Evolutionary conservation across 2,113 vertebrate species (phyloP).

Genomic region (Hylia prasina): DNA sequence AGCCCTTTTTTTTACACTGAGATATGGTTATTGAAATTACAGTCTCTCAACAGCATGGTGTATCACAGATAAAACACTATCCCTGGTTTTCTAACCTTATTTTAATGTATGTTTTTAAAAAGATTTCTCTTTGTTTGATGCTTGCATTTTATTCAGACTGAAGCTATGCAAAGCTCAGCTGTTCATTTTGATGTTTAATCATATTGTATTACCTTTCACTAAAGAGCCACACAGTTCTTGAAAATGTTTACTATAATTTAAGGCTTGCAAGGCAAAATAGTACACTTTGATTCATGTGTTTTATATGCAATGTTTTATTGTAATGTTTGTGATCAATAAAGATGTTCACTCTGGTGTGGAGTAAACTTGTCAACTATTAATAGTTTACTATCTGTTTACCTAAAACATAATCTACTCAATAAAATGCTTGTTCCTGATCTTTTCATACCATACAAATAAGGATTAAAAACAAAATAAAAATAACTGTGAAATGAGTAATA

Average conservation of each 20-base stretch:
- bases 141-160: background rate
- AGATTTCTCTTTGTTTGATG: background rate
- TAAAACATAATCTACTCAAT: slow-evolving; percentile 46
- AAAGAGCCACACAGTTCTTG: slow-evolving; percentile 1
- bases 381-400: slow-evolving; percentile 39
- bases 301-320: slow-evolving; percentile 49
- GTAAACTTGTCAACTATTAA: slow-evolving; percentile 61
- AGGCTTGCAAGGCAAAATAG: slow-evolving; percentile 10
- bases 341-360: slow-evolving; percentile 23
- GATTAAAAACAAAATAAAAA: background rate
- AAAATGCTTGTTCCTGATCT: background rate
- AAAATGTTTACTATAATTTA: slow-evolving; percentile 49
- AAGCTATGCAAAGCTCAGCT: background rate
- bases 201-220: slow-evolving; percentile 1
- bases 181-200: slow-evolving; percentile 5
- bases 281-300: slow-evolving; percentile 29
- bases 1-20: background rate
- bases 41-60: background rate
- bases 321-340: slow-evolving; percentile 59
- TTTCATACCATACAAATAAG: background rate
- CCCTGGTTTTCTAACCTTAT: background rate
- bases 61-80: background rate
- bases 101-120: background rate
- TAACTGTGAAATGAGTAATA: background rate
- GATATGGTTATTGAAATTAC: background rate